A percentile compares a stretch with the other conserved stretches of the same genome.
These are phyloP conservation scores for Sternotherus odoratus DNA, from an alignment of 2,797 vertebrate species.

Conservation along the genomic window DNA sequence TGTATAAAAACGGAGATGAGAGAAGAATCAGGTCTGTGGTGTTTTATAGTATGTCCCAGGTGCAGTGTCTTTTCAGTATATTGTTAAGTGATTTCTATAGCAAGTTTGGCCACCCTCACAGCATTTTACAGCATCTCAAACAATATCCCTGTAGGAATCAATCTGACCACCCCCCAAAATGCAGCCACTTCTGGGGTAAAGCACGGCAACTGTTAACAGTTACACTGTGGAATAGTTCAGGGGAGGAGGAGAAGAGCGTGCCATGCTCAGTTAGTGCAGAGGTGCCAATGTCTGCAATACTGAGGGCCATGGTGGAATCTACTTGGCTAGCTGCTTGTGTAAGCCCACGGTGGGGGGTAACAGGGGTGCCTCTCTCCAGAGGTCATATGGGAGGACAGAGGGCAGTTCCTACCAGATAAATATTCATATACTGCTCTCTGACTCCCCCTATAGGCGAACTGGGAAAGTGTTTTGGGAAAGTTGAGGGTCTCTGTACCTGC, in stretches of 20 bases:
- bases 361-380: background rate
- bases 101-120: background rate
- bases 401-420: background rate
- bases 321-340: background rate
- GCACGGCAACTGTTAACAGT: background rate
- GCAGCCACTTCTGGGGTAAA: background rate
- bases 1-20: background rate
- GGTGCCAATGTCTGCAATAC: background rate
- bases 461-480: background rate
- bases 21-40: background rate
- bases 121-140: background rate
- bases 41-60: background rate
- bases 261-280: background rate
- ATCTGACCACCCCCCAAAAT: background rate
- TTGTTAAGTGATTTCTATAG: background rate
- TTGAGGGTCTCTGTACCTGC: background rate
- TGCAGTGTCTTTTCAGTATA: background rate
- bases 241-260: background rate
- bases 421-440: background rate
- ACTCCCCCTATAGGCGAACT: background rate
- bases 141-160: background rate
- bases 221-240: background rate
- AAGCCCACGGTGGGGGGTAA: too few relatives aligned
- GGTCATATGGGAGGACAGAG: background rate
- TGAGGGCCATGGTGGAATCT: background rate